phyloP scores from a whole-genome alignment of 2,888 invertebrate species.

The Thera obeliscata region DNA sequence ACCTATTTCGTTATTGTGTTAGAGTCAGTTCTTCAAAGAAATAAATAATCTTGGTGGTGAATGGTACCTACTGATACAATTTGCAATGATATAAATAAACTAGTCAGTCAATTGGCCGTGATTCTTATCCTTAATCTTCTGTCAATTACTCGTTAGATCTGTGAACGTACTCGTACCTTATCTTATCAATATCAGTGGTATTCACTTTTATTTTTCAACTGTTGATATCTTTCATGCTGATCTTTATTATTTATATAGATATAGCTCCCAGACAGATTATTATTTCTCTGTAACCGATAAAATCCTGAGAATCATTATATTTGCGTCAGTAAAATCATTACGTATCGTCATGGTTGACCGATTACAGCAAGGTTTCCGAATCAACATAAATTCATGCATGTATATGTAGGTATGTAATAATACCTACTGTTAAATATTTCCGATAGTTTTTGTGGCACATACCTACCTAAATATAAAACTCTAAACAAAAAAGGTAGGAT shows the following conservation, averaged over 20 bases:
- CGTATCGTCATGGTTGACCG: not conserved
- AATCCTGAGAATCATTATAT: not conserved
- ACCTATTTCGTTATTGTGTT: no score
- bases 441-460: not conserved
- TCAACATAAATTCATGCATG: not conserved
- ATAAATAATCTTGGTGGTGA: not conserved
- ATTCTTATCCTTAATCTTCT: slow-evolving; percentile 16
- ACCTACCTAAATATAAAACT: not conserved
- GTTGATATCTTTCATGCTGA: slow-evolving; percentile 1
- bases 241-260: not conserved
- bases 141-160: slow-evolving; percentile 17
- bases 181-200: slow-evolving; percentile 14
- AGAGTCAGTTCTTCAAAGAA: not conserved
- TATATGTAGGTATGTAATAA: not conserved
- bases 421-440: not conserved
- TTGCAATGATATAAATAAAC: slow-evolving; percentile 15
- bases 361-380: not conserved
- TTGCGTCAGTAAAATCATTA: not conserved
- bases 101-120: slow-evolving; percentile 6
- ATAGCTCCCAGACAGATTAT: slow-evolving; percentile 4
- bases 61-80: slow-evolving; percentile 9
- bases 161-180: slow-evolving; percentile 13
- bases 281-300: not conserved
- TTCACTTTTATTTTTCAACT: slow-evolving; percentile 10
- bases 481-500: not conserved